Evolutionary conservation across 2,797 vertebrate genomes (phyloP).

Genomic region (Acestrorhynchus altus): DNA sequence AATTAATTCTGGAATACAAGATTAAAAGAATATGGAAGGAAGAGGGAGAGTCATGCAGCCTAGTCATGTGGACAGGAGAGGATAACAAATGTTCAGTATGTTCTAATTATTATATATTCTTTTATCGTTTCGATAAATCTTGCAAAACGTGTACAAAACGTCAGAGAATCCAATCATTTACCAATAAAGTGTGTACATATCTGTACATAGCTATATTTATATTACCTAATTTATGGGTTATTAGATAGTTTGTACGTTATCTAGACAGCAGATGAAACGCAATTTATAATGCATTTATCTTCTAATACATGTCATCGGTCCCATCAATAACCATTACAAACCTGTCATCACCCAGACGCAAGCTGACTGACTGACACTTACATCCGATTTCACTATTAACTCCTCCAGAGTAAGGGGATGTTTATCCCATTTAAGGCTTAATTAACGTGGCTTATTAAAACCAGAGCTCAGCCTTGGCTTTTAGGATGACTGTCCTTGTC

Average conservation of each 20-base stretch:
- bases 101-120: too few species aligned
- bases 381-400: constrained; percentile 68
- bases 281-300: constrained; percentile 23
- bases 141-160: too few species aligned
- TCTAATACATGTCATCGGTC: constrained; percentile 34
- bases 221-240: background rate
- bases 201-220: background rate
- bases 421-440: constrained; percentile 83
- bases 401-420: constrained; percentile 71
- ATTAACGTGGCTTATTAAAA: constrained; percentile 82
- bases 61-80: too few species aligned
- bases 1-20: too few species aligned
- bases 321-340: constrained; percentile 83
- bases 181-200: too few species aligned
- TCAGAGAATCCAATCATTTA: too few species aligned
- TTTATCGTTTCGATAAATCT: too few species aligned
- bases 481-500: constrained; percentile 67
- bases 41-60: too few species aligned
- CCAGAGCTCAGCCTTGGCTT: constrained; percentile 74
- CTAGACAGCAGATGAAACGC: constrained; percentile 20
- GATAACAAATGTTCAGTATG: too few species aligned
- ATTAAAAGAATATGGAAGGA: background rate
- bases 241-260: background rate
- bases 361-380: constrained; percentile 71
- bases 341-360: constrained; percentile 67